Conservation (phyloP, 2,888 invertebrate species). For the Callyntrura guangdongensis region DNA sequence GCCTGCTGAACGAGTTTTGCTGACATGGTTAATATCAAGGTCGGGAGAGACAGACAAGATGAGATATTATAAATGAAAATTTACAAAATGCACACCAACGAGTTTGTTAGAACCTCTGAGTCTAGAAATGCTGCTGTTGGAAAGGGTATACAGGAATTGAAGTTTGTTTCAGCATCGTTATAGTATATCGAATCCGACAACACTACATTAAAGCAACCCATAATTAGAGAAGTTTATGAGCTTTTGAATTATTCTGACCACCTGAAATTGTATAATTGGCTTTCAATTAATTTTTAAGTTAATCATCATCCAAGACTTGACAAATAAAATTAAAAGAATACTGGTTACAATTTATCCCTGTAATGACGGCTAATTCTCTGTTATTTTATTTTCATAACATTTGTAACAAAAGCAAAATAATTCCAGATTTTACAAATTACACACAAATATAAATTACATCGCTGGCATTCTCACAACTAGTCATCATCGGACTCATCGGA, state of each 20-base stretch:
- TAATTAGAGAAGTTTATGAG: not conserved
- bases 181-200: too few relatives aligned
- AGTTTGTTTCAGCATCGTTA: too few relatives aligned
- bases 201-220: not conserved
- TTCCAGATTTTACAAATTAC: not conserved
- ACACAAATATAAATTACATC: constrained; percentile 4
- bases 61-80: not conserved
- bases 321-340: too few relatives aligned
- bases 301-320: too few relatives aligned
- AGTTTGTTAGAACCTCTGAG: not conserved
- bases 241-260: not conserved
- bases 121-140: too few relatives aligned
- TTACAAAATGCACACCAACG: not conserved
- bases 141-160: too few relatives aligned
- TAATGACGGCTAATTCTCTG: too few relatives aligned
- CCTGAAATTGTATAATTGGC: too few relatives aligned
- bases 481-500: constrained; percentile 81
- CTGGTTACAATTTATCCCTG: too few relatives aligned
- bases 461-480: not conserved
- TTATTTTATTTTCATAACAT: not conserved
- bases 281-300: too few relatives aligned
- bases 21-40: constrained; percentile 14
- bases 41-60: not conserved
- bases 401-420: too few relatives aligned
- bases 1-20: not conserved